Evolutionary conservation across 1,140 invertebrate species (phyloP).

Genomic region (Brachionus asplanchnoidis): DNA sequence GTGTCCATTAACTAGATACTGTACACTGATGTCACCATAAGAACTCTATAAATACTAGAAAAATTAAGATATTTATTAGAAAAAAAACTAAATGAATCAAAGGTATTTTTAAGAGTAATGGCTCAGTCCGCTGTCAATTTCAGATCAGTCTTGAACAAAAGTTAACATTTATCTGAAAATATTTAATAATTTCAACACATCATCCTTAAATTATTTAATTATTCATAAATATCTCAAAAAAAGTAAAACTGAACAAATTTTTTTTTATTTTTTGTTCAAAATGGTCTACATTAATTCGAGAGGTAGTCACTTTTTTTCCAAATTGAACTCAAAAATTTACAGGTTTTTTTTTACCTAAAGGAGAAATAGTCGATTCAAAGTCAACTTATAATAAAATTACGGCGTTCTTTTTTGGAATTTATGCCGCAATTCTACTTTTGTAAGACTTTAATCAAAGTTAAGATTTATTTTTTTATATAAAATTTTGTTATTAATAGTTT

Average conservation of each 20-base stretch:
- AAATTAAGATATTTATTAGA: not conserved
- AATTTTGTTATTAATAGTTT: not conserved
- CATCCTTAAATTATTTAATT: not conserved
- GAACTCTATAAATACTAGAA: not conserved
- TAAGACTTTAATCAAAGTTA: not conserved
- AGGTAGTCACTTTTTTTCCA: not conserved
- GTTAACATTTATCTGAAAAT: not conserved
- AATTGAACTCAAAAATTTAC: not conserved
- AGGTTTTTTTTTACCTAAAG: not conserved
- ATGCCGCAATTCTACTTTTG: not conserved
- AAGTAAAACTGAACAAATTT: not conserved
- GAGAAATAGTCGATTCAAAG: constrained; percentile 10
- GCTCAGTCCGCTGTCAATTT: not conserved
- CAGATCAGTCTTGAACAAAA: not conserved
- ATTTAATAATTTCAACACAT: not conserved
- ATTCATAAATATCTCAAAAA: not conserved
- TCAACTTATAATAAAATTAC: not conserved
- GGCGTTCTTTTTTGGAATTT: not conserved
- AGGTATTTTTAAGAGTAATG: not conserved
- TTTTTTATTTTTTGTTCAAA: not conserved
- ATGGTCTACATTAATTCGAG: constrained; percentile 23
- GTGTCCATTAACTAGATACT: not conserved
- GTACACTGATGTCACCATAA: not conserved
- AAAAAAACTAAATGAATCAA: not conserved
- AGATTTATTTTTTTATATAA: not conserved